phyloP scores from a whole-genome alignment of 92 coral and sea anemone genomes.

The Isaurus tuberculatus region DNA sequence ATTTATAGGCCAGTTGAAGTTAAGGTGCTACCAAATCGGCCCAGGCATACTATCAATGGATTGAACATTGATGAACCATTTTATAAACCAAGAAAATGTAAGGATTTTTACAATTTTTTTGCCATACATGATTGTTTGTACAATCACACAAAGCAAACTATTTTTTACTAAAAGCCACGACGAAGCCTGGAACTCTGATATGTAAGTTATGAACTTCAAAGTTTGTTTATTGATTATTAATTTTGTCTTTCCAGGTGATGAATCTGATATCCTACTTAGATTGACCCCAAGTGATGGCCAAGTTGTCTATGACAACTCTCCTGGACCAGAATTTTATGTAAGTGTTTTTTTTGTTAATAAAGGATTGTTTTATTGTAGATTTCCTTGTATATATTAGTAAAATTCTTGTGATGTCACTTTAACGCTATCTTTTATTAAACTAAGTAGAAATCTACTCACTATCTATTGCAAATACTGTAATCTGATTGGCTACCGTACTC shows the following conservation, averaged over 20 bases:
- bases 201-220: too few species aligned
- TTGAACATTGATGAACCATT: slow-evolving; percentile 83
- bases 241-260: slow-evolving; percentile 4
- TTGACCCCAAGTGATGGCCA: slow-evolving; percentile 71
- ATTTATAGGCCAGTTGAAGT: slow-evolving; percentile 85
- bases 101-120: neutral
- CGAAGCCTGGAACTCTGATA: too few species aligned
- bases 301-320: slow-evolving; percentile 85
- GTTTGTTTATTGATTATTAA: neutral
- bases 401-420: neutral
- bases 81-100: slow-evolving; percentile 61
- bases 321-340: slow-evolving; percentile 83
- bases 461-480: too few species aligned
- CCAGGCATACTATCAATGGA: slow-evolving; percentile 65
- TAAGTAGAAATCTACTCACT: too few species aligned
- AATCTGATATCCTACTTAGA: slow-evolving; percentile 36
- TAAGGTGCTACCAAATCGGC: slow-evolving; percentile 72
- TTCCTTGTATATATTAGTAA: too few species aligned
- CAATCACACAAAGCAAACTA: neutral
- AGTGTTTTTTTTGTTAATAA: slow-evolving; percentile 25
- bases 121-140: too few species aligned
- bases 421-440: too few species aligned
- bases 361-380: neutral
- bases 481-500: too few species aligned
- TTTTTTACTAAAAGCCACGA: too few species aligned